These are phyloP conservation scores for Phalacrocorax pelagicus DNA, from an alignment of 2,113 vertebrate species.

Conservation along the genomic window DNA sequence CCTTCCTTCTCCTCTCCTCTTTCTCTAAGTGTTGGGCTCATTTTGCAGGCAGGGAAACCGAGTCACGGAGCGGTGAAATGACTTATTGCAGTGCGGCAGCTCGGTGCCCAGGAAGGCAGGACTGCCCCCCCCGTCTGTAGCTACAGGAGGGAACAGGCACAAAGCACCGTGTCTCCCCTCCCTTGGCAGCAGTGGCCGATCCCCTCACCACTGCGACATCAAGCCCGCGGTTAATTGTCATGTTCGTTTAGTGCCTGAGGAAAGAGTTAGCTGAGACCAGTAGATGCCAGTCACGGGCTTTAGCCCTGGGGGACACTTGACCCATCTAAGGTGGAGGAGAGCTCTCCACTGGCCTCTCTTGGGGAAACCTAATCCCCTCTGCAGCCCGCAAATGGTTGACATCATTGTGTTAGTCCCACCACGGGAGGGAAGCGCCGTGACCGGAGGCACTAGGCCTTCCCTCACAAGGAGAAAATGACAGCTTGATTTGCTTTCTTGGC, in stretches of 20 bases:
- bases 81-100: background rate
- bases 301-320: background rate
- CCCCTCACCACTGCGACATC: background rate
- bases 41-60: background rate
- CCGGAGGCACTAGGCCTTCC: background rate
- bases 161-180: background rate
- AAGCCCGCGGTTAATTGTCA: background rate
- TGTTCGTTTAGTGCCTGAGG: background rate
- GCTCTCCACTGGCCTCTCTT: background rate
- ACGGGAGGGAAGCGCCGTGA: background rate
- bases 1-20: background rate
- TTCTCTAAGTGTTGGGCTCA: background rate
- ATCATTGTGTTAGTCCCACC: slow-evolving; percentile 18
- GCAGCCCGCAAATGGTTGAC: background rate
- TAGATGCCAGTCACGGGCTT: background rate
- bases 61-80: background rate
- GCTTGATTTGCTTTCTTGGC: slow-evolving; percentile 31
- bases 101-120: background rate
- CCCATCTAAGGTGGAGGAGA: slow-evolving; percentile 23
- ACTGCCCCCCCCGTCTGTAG: background rate
- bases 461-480: slow-evolving; percentile 21
- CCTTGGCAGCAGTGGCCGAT: background rate
- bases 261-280: background rate
- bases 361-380: slow-evolving; percentile 13
- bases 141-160: background rate